phyloP scores from a whole-genome alignment of 30 jellyfish, hydroid and myxozoan species.

The Aurelia sp. region DNA sequence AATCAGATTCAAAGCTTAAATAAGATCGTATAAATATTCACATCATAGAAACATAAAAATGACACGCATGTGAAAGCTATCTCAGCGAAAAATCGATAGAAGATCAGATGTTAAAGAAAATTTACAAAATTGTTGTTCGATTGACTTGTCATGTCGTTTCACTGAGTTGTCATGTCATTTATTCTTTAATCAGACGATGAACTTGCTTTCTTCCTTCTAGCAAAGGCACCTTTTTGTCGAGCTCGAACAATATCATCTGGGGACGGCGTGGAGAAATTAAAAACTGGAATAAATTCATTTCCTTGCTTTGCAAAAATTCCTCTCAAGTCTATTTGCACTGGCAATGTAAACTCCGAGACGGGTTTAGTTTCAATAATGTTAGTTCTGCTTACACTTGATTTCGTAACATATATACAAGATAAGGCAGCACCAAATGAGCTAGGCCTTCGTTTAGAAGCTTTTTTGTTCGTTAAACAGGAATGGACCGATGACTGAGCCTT shows the following conservation, averaged over 20 bases:
- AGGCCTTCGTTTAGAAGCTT: background rate
- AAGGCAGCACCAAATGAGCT: slow-evolving; percentile 40
- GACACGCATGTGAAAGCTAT: too few species aligned
- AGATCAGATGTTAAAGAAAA: too few species aligned
- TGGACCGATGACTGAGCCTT: too few species aligned
- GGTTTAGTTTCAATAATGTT: too few species aligned
- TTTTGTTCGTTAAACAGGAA: background rate
- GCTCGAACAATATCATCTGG: slow-evolving; percentile 79
- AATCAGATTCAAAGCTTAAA: too few species aligned
- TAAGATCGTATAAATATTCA: too few species aligned
- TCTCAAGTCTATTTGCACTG: slow-evolving; percentile 8
- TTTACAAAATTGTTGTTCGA: too few species aligned
- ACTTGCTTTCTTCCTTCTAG: background rate
- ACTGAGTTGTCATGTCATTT: background rate
- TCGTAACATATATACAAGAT: background rate
- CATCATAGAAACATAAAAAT: too few species aligned
- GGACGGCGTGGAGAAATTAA: slow-evolving; percentile 78
- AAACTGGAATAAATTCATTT: background rate
- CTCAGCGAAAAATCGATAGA: too few species aligned
- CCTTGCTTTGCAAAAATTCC: background rate
- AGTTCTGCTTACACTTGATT: background rate
- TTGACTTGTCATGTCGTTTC: too few species aligned
- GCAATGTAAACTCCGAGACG: background rate
- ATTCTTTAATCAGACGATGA: background rate
- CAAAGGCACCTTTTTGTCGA: slow-evolving; percentile 58